Evolutionary conservation across 2,797 vertebrate species (phyloP).

Genomic region (Eurystomus glaucurus): DNA sequence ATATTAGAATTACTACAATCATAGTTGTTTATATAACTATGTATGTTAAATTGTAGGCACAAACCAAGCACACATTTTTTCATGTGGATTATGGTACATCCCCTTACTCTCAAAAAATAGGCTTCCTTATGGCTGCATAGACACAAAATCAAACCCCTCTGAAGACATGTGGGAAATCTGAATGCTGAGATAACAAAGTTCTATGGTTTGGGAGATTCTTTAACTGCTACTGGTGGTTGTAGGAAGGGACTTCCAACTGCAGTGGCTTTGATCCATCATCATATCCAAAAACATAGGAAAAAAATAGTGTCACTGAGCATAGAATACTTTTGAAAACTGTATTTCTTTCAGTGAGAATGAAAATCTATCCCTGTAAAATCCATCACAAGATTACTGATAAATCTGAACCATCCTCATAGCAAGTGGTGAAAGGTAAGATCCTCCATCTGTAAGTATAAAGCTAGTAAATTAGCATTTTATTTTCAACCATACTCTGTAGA

Average conservation of each 20-base stretch:
- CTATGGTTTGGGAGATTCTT: neutral
- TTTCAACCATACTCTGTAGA: neutral
- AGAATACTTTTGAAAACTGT: neutral
- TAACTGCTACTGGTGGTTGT: neutral
- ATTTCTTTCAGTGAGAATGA: neutral
- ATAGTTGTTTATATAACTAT: neutral
- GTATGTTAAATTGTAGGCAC: neutral
- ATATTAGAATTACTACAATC: neutral
- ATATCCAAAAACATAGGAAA: neutral
- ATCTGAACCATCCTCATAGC: neutral
- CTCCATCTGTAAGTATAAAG: neutral
- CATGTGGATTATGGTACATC: accelerated
- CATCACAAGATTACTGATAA: neutral
- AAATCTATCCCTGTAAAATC: neutral
- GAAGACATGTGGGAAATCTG: neutral
- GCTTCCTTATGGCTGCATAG: neutral
- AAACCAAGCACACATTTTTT: neutral
- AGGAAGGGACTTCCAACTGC: neutral
- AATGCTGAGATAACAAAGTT: neutral
- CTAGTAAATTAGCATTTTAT: neutral
- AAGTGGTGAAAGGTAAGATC: neutral
- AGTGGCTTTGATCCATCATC: neutral
- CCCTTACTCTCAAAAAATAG: neutral
- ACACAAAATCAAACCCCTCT: neutral
- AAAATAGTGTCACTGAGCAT: neutral